Evolutionary conservation across 2,113 vertebrate species (phyloP), one percentile per base, ranked within the genome.

Genomic region (Tor tambroides): DNA sequence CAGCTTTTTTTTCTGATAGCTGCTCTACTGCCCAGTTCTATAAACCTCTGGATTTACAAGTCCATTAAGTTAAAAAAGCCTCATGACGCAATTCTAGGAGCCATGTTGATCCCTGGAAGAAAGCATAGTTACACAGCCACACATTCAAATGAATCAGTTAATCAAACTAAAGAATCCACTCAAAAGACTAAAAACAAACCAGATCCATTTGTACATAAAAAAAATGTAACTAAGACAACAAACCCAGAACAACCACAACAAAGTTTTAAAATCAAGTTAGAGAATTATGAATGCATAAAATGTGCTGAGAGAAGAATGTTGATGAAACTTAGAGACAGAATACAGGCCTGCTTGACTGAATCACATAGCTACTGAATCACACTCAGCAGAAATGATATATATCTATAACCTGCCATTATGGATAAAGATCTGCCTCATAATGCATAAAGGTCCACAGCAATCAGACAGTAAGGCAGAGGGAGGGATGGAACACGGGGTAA

Each of bases 41-140:
- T 89, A 69, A 92, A 92, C 89, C 54, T 72, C 49, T 87, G 21
- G 61, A 56, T 90, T 90, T 81, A 87, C 76, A 54, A 80, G 51
- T 72, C 84, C 84, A 71, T 85, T 49, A 80, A 84, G 59, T 88
- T 19, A 26, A 86, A 90, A 86, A 79, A 30, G 26, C 19, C 69
- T 81, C 15, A 72, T 84, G 87, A 91, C 54, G 86, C 87, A 89
- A 80, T 51, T 35, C 43, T 75, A 38, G 46, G 49, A 83, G 59
- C 15, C 41, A n/a, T 41, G 71, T 41, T 56, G 77, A 79, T 46
- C 49, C 14, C 41, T 26, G 61, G 67, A 72, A 63, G 80, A 80
- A 88, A 85, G 51, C 10, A 84, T 19, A 59, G 35, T 65, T 63
- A 78, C 41, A 77, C 32, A 38, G 43, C 79, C 54, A 32, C n/a